phyloP scores from a whole-genome alignment of 2,888 invertebrate genomes.

The Drosophila trichaetosa region DNA sequence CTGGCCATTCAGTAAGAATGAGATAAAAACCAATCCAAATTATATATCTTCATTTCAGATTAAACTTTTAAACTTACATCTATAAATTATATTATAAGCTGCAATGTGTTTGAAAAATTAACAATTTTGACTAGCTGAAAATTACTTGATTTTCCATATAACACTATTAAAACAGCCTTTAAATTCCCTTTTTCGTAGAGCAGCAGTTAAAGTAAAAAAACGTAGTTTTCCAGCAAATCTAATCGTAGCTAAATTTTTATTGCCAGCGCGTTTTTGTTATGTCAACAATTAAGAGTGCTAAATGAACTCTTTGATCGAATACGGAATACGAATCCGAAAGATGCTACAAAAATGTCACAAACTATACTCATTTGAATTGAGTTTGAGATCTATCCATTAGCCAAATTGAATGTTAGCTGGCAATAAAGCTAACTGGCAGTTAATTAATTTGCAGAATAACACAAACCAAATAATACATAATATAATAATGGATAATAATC shows the following conservation, averaged over 20 bases:
- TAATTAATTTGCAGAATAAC: conserved; percentile 34
- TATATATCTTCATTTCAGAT: background rate
- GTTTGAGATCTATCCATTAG: conserved; percentile 4
- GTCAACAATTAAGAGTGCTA: background rate
- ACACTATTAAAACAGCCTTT: fast-evolving
- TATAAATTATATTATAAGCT: background rate
- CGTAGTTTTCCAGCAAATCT: background rate
- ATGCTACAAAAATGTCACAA: background rate
- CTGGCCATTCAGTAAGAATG: background rate
- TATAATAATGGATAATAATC: conserved; percentile 29
- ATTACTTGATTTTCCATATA: background rate
- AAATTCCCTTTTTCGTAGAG: background rate
- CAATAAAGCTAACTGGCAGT: conserved; percentile 10
- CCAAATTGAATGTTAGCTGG: conserved; percentile 9
- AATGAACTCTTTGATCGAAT: conserved; percentile 5
- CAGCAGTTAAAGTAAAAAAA: background rate
- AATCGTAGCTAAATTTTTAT: background rate
- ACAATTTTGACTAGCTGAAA: background rate
- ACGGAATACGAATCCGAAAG: conserved; percentile 19
- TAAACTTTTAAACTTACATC: background rate
- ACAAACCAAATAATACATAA: conserved; percentile 12
- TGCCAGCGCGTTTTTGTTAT: background rate
- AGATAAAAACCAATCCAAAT: background rate
- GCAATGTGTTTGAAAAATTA: background rate
- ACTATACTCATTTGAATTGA: conserved; percentile 2